These are phyloP conservation scores for Pachycephala philippinensis DNA, from an alignment of 2,113 vertebrate genomes.

Conservation along the genomic window DNA sequence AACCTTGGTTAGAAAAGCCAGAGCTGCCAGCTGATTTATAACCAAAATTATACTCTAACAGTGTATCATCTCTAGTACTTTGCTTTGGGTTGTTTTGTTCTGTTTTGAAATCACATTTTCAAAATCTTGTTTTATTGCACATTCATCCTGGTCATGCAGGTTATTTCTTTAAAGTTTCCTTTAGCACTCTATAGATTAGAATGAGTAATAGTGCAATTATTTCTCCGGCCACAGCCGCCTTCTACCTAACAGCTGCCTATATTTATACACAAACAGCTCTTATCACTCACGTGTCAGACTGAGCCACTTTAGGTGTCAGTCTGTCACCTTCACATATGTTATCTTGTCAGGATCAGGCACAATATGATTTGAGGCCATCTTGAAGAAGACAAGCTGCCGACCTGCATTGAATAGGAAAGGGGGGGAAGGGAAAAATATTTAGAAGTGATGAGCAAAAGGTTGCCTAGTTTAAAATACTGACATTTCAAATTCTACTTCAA, in stretches of 20 bases:
- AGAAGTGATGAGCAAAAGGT: not conserved
- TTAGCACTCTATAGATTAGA: slow-evolving; percentile 67
- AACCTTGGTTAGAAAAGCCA: slow-evolving; percentile 25
- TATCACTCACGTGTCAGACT: not conserved
- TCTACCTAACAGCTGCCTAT: slow-evolving; percentile 41
- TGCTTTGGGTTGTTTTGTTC: not conserved
- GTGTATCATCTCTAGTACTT: slow-evolving; percentile 53
- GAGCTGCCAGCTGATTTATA: slow-evolving; percentile 49
- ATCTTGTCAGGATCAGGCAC: slow-evolving; percentile 73
- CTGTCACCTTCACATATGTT: slow-evolving; percentile 75
- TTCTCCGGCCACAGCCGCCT: not conserved
- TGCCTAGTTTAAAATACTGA: not conserved
- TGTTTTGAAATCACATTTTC: slow-evolving; percentile 71
- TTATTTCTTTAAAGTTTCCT: slow-evolving; percentile 61
- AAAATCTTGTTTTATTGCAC: slow-evolving; percentile 78
- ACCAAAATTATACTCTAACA: slow-evolving; percentile 37
- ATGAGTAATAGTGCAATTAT: slow-evolving; percentile 65
- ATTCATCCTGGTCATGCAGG: slow-evolving; percentile 73
- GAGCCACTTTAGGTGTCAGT: slow-evolving; percentile 46
- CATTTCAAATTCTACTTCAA: not conserved
- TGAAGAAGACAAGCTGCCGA: slow-evolving; percentile 87
- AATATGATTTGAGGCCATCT: slow-evolving; percentile 77
- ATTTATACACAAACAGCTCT: slow-evolving; percentile 47
- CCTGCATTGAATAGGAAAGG: slow-evolving; percentile 60
- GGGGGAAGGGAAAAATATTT: not conserved